phyloP scores from a whole-genome alignment of 2,113 vertebrate species.

The Scopus umbretta region DNA sequence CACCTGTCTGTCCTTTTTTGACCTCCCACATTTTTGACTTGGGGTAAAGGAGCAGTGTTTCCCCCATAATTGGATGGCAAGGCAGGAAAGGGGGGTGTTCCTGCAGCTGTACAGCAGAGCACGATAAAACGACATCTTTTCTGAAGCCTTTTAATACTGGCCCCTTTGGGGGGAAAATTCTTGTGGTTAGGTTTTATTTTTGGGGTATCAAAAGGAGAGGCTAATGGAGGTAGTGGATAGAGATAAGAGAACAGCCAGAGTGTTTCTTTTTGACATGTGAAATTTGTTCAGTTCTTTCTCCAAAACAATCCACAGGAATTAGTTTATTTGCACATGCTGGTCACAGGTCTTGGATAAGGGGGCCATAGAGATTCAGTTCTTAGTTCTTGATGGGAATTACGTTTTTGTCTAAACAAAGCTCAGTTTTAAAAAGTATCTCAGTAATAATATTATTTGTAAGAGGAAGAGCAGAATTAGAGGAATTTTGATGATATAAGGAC shows the following conservation, averaged over 20 bases:
- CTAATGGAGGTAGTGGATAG: background rate
- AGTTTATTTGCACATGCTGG: background rate
- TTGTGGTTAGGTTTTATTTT: background rate
- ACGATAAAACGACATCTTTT: background rate
- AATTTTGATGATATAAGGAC: background rate
- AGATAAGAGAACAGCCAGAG: background rate
- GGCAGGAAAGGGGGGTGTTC: background rate
- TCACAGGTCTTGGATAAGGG: background rate
- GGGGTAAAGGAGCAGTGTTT: background rate
- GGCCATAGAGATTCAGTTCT: background rate
- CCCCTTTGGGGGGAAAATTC: background rate
- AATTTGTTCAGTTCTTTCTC: background rate
- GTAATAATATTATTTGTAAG: background rate
- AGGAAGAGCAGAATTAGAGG: background rate
- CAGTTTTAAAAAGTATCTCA: background rate
- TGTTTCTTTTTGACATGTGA: background rate
- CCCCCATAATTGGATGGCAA: background rate
- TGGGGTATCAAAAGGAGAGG: background rate
- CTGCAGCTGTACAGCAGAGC: background rate
- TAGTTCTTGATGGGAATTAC: background rate
- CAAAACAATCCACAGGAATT: background rate
- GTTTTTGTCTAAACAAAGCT: background rate
- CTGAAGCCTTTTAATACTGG: background rate
- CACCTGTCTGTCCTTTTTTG: conserved; percentile 14
- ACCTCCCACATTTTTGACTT: conserved; percentile 14